Base-by-base conservation (phyloP, 2,113 vertebrate species). In the Poeciliopsis retropinna region DNA sequence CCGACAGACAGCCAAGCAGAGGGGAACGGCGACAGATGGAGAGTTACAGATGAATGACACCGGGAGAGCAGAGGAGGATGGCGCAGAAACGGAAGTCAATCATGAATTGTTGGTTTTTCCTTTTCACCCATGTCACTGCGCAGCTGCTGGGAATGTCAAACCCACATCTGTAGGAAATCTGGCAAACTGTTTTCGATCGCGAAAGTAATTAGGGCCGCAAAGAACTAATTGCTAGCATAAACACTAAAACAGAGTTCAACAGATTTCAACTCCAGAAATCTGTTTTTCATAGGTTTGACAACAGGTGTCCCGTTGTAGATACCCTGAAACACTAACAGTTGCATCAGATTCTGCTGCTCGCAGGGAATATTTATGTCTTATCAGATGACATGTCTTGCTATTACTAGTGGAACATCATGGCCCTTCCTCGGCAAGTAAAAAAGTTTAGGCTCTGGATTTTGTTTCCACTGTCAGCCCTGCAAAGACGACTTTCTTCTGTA, bases 1-100 rank as follows among this genome's bases (percentile, higher is more conserved):
- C 22, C 28, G 64, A 57, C 34, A 68, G 71, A 65, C 57, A 47
- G 73, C 12, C 27, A 44, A 27, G 11, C 19, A 19, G 66, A 64
- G 15, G 54, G 17, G 72, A 11, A 76, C 30, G 34, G 1, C 14
- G 54, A 70, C 80, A 77, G 47, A 76, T 73, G 71, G 72, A 67
- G 39, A 15, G 60, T 67, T 73, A 68, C 60, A 63, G 65, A 80
- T 82, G 81, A 87, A 4, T 80, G 78, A 84, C 64, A 37, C 69
- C 57, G 17, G 9, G 13, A 69, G 63, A 79, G 70, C 67, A 39
- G 32, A 61, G 31, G 32, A 73, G 39, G 66, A 64, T 30, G 67
- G 64, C 75, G 84, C 65, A 51, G 68, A 78, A 70, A 62, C 31
- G 29, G 31, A 68, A 66, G 47, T 47, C 71, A 28, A 11, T 70